Evolutionary conservation across 1,140 invertebrate genomes (phyloP).

Genomic region (Mizuhopecten yessoensis): DNA sequence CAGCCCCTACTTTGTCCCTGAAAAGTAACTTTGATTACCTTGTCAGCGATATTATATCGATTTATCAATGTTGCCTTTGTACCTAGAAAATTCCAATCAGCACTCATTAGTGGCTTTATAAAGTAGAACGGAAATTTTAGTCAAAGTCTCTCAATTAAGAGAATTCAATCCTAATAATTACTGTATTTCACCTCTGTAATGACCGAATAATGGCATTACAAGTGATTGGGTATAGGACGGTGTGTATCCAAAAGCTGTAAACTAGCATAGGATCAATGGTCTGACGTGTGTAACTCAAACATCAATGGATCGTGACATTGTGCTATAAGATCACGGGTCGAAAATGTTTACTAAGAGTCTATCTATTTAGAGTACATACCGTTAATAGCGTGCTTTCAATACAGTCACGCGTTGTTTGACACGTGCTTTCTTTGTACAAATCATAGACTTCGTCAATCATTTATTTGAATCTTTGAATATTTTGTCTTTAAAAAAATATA

Average conservation of each 20-base stretch:
- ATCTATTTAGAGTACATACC: neutral
- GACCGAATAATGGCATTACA: neutral
- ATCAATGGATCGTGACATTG: neutral
- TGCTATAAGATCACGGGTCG: neutral
- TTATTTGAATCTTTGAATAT: no score
- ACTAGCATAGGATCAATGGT: neutral
- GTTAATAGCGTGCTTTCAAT: no score
- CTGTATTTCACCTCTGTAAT: neutral
- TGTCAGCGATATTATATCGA: neutral
- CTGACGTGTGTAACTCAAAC: neutral
- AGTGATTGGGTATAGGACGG: neutral
- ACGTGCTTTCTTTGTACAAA: no score
- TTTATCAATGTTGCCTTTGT: no score
- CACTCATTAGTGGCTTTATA: neutral
- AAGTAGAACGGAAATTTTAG: neutral
- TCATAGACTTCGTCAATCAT: no score
- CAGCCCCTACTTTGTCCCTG: neutral
- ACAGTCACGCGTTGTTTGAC: no score
- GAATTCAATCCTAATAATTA: neutral
- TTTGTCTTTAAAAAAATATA: no score
- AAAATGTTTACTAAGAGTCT: neutral
- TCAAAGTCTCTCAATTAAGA: neutral
- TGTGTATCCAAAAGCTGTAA: neutral
- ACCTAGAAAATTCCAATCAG: neutral
- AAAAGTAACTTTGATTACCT: neutral